These are phyloP conservation scores for Unio delphinus DNA, from an alignment of 2,888 invertebrate genomes.

Conservation along the genomic window DNA sequence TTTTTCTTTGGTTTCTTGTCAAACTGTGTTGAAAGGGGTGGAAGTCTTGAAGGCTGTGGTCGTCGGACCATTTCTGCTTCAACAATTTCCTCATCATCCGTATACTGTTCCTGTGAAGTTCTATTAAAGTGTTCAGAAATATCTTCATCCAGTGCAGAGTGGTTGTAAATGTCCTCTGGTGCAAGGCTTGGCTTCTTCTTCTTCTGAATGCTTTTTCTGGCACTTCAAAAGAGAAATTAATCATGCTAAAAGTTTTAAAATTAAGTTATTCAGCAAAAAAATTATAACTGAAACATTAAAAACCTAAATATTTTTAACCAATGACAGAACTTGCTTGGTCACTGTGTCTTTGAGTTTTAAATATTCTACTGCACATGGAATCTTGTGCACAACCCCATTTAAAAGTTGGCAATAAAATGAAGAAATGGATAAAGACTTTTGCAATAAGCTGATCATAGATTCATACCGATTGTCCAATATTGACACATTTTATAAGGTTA, in stretches of 20 bases:
- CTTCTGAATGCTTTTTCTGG: constrained; percentile 11
- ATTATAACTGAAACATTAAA: too few species aligned
- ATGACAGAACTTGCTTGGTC: too few species aligned
- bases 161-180: not conserved
- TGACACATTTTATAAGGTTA: too few species aligned
- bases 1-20: constrained; percentile 27
- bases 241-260: not conserved
- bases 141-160: not conserved
- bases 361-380: too few species aligned
- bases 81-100: constrained; percentile 29
- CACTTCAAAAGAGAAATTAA: constrained; percentile 14
- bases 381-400: too few species aligned
- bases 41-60: constrained; percentile 19
- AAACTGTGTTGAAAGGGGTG: constrained; percentile 19
- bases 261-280: too few species aligned
- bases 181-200: constrained; percentile 12
- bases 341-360: too few species aligned
- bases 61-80: constrained; percentile 10
- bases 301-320: too few species aligned
- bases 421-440: too few species aligned
- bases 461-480: too few species aligned
- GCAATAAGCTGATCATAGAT: too few species aligned
- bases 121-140: constrained; percentile 20
- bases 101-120: constrained; percentile 17
- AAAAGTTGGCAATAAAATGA: too few species aligned